Base-by-base conservation (phyloP, 2,888 invertebrate species). In the Sphecodes monilicornis region DNA sequence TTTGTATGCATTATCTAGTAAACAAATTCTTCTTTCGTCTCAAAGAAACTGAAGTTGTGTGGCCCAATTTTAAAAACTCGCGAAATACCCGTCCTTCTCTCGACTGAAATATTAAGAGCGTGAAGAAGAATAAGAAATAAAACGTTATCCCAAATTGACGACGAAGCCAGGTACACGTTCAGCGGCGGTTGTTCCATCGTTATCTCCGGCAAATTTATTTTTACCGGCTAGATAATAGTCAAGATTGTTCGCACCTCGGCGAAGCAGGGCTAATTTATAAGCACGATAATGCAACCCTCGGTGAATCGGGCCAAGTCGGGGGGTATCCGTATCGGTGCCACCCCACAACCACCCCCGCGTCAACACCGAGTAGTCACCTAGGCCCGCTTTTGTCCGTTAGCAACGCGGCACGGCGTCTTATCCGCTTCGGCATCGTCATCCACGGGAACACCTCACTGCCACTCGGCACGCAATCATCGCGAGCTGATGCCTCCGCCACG, bases 391-490 rank as follows among this genome's bases (percentile, higher is more conserved):
- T 39, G 69, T 80, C 54, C 66, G 76, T 78, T 88, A 80, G 69
- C 79, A 78, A 71, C 66, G 11, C 68, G 39, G n/a, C 66, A 8
- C 68, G 39, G n/a, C 57, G 54, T 29, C 66, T 82, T 75, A 78
- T 80, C 71, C 85, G 74, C 76, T n/a, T 85, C 87, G 83, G 87
- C 86, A 81, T 89, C 88, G 90, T 91, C 91, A 83, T 86, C 85
- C 83, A 89, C 88, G 87, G 68, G 89, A 89, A 88, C 86, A 91
- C 84, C 91, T 93, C 91, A 93, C 92, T 93, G 92, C 93, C 86
- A 84, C 87, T 84, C 87, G 92, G 87, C 94, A 94, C 93, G 94
- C 94, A 93, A 94, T 93, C 93, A 92, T 93, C 93, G 92, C 91
- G 46, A 64, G 84, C 91, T 89, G 91, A 89, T 91, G 84, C 88